Percentiles rank a stretch among this genome's conserved stretches.
Conservation (phyloP, 2,797 vertebrate genomes). For the Parambassis ranga region DNA sequence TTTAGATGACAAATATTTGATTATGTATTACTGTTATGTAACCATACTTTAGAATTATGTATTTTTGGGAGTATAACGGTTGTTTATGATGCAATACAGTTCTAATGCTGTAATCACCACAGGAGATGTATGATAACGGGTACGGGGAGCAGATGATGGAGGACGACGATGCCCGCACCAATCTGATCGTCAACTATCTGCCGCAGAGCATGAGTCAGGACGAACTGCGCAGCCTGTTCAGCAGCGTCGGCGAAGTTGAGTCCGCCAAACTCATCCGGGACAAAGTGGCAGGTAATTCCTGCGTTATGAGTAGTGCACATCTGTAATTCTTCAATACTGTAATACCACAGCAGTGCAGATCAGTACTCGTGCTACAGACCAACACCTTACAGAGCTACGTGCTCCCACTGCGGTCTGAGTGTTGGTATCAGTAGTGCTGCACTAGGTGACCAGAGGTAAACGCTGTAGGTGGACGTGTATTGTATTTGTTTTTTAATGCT, state of each 20-base stretch:
- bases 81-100: neutral
- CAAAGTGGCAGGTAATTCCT: conserved; percentile 94
- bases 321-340: neutral
- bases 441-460: too few species aligned
- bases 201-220: conserved; percentile 99
- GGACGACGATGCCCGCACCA: conserved; percentile 92
- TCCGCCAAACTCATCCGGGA: conserved; percentile 97
- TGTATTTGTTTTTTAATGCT: neutral
- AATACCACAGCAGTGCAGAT: neutral
- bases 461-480: too few species aligned
- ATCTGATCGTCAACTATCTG: conserved; percentile 98
- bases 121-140: conserved; percentile 86
- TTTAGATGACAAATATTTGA: too few species aligned
- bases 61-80: neutral
- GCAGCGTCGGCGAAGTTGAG: conserved; percentile 95
- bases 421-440: too few species aligned
- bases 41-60: too few species aligned
- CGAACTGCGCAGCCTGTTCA: conserved; percentile 93
- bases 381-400: too few species aligned
- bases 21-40: too few species aligned
- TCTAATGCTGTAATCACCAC: neutral
- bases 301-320: neutral
- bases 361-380: too few species aligned
- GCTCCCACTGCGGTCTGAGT: too few species aligned
- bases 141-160: conserved; percentile 92